These are phyloP conservation scores for Copsychus sechellarum DNA, from an alignment of 2,113 vertebrate species.

Conservation along the genomic window DNA sequence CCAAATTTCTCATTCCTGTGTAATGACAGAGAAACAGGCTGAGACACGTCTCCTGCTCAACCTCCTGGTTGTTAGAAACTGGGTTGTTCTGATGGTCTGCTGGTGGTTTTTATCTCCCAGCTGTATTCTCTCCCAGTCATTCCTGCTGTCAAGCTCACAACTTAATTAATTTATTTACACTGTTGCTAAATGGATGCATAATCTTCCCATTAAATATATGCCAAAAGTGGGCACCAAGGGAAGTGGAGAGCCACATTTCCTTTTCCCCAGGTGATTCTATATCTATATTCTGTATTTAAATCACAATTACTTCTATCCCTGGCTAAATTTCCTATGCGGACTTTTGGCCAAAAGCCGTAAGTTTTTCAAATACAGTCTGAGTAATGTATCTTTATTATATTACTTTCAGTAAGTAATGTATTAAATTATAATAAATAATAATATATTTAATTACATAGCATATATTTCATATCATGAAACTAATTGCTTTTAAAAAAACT, in stretches of 20 bases:
- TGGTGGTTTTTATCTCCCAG: background rate
- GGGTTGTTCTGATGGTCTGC: background rate
- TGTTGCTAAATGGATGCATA: background rate
- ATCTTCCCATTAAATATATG: background rate
- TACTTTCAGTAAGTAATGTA: background rate
- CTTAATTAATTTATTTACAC: conserved; percentile 51
- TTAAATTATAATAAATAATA: background rate
- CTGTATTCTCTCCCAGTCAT: background rate
- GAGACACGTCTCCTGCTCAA: background rate
- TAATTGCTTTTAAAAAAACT: rapidly evolving
- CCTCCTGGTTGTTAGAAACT: background rate
- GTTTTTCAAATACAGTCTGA: background rate
- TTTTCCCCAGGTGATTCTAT: background rate
- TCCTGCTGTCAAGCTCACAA: background rate
- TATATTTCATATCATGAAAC: background rate
- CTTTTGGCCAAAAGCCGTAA: background rate
- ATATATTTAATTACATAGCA: background rate
- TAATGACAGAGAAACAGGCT: conserved; percentile 32
- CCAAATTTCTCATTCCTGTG: background rate
- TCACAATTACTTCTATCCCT: background rate
- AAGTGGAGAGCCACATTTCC: background rate
- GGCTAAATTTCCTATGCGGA: background rate
- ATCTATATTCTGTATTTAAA: background rate
- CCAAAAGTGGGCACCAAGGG: background rate
- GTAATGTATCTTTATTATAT: background rate